A percentile compares a stretch with the other conserved stretches of the same genome.
phyloP scores from a whole-genome alignment of 2,888 invertebrate genomes.

The Cheilosia vulpina region DNA sequence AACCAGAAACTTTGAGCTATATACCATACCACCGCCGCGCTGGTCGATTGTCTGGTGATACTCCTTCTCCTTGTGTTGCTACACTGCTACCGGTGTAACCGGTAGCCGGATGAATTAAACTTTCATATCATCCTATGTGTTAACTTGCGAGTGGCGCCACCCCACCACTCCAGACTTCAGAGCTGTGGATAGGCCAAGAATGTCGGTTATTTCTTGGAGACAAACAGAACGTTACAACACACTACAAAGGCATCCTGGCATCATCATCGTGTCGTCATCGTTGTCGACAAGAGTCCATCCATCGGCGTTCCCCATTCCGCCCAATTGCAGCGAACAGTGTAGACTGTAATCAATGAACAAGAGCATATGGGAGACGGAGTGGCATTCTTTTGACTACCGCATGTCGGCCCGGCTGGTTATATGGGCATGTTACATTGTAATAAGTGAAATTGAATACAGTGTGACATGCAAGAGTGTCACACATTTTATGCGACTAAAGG shows the following conservation, averaged over 20 bases:
- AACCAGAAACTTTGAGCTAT: constrained; percentile 38
- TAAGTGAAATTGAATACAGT: constrained; percentile 12
- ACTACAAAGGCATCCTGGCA: constrained; percentile 11
- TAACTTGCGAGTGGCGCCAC: constrained; percentile 58
- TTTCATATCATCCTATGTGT: constrained; percentile 70
- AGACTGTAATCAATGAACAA: constrained; percentile 31
- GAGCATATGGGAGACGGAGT: constrained; percentile 6
- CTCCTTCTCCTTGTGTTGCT: constrained; percentile 1
- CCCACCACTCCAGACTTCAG: neutral
- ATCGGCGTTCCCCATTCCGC: neutral
- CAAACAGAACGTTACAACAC: constrained; percentile 3
- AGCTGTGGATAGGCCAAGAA: constrained; percentile 10
- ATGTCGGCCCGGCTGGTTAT: neutral
- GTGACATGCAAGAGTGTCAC: neutral
- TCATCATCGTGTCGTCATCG: constrained; percentile 3
- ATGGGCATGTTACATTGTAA: constrained; percentile 21
- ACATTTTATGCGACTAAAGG: neutral
- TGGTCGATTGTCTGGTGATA: constrained; percentile 41
- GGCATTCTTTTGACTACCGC: constrained; percentile 1
- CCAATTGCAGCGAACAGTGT: constrained; percentile 15
- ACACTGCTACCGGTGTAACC: constrained; percentile 16
- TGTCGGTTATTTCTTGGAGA: constrained; percentile 14
- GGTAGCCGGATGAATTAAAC: constrained; percentile 65
- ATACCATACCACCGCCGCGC: neutral
- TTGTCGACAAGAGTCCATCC: constrained; percentile 5